Base-by-base conservation (phyloP, 2,113 vertebrate species). In the Agapornis roseicollis region DNA sequence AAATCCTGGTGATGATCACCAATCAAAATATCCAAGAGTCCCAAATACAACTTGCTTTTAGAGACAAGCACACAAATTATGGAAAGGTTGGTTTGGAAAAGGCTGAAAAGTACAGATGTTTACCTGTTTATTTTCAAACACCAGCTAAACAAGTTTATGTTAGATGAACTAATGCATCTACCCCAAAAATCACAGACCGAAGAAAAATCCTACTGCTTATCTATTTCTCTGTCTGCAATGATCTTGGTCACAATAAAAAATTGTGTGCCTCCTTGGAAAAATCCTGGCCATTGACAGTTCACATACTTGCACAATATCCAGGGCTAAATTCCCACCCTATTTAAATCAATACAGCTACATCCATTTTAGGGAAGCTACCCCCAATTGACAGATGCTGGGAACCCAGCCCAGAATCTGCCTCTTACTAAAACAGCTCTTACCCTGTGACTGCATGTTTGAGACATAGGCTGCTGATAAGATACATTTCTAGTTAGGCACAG, bases 401-500 rank as follows among this genome's bases (percentile, higher is more conserved):
- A 83, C 14, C 33, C 6, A 2, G 85, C 90, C 76, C 76, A 44
- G 8, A 52, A 65, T 31, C 41, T 50, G 83, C 65, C 73, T 94
- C 60, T 90, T 83, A 63, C 69, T 93, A 76, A 76, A 94, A 44
- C 47, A 71, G 76, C 55, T 29, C 42, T 94, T 77, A 90, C 16
- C 24, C 88, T 86, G 60, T 42, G 61, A 78, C 80, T 76, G 77
- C 49, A 58, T 35, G 56, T 90, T 93, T 61, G 83, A 94, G 93
- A 92, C 80, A 69, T 1, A 6, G 78, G 44, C 66, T 93, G 70
- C 78, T 91, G 94, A 56, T 96, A 96, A 96, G 94, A 92, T 87
- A 87, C 1, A 1, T 47, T 87, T 85, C 70, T 49, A 94, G 80
- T 52, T 61, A 49, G 79, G 82, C 4, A 4, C 49, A 79, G 78